Conservation (phyloP, 2,888 invertebrate species). For the Drosophila affinis region DNA sequence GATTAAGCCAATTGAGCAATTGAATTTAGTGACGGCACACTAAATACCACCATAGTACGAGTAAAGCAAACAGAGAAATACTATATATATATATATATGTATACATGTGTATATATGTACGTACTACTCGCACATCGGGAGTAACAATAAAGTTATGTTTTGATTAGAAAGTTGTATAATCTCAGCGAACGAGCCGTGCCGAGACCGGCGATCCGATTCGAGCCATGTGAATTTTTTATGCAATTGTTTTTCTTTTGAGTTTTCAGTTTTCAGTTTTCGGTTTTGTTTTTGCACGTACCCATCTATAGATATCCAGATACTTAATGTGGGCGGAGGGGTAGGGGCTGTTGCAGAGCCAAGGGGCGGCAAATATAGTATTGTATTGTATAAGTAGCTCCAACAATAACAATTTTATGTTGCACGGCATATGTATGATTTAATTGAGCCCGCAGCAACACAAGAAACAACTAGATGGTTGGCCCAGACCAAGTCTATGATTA, state of each 20-base stretch:
- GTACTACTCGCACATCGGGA: constrained; percentile 25
- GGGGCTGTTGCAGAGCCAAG: not conserved
- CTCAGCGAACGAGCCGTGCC: constrained; percentile 47
- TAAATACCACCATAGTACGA: constrained; percentile 20
- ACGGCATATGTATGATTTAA: constrained; percentile 72
- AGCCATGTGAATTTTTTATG: constrained; percentile 67
- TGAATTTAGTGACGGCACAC: constrained; percentile 54
- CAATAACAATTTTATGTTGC: constrained; percentile 58
- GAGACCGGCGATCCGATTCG: constrained; percentile 41
- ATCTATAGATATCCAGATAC: not conserved
- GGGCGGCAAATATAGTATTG: constrained; percentile 35
- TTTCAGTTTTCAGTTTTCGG: constrained; percentile 33
- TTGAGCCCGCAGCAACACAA: constrained; percentile 54
- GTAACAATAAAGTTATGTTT: constrained; percentile 68
- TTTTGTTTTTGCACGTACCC: constrained; percentile 45
- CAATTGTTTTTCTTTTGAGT: constrained; percentile 49
- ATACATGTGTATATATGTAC: too few relatives aligned
- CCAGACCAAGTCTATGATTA: not conserved
- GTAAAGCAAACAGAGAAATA: constrained; percentile 25
- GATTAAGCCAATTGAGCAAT: constrained; percentile 59
- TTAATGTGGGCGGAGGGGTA: not conserved
- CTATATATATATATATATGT: too few relatives aligned
- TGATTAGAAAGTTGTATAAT: constrained; percentile 78
- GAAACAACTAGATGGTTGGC: not conserved
- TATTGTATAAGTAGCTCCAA: constrained; percentile 46